Evolutionary conservation across 2,797 vertebrate species (phyloP), one percentile per base, ranked within the genome.

Genomic region (Alca torda): DNA sequence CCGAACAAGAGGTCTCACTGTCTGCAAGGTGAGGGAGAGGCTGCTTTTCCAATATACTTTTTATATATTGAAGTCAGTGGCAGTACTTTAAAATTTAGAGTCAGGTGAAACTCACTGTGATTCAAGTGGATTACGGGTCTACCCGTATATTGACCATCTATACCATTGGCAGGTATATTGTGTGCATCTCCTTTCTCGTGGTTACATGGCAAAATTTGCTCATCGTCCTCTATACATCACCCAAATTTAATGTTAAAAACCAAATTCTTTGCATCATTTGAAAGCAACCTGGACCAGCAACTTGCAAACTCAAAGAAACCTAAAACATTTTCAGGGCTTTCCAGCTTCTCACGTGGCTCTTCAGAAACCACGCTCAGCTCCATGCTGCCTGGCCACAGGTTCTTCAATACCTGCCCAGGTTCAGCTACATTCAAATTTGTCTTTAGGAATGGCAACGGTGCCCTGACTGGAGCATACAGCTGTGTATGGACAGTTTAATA

Each of bases 381-480:
- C 13, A 13, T n/a, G 20, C 19, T 81, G 65, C 41, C 54, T 69
- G 33, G 19, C 20, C 64, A 31, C 10, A 65, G 12, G 16, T 87
- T 70, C 21, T 81, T 28, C 72, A 67, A 10, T 0, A 35, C 12
- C 26, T 74, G 64, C 16, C 35, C 54, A 26, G 5, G 9, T 60
- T 45, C 51, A 92, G 30, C 30, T 81, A 54, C 11, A 13, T 18
- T 43, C 16, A 35, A 4, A 23, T 24, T 74, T 39, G 16, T 43
- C 57, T 60, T 48, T 39, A 3, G 0, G 8, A 45, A 16, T 15
- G 30, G 45, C 24, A 88, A 4, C 20, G 4, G 1, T 3, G 10
- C 24, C 68, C 48, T 67, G 48, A 19, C 9, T 18, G 46, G 54
- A 87, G 56, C 25, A 9, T 5, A 26, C 14, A 14, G 6, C 18